Evolutionary conservation across 2,113 vertebrate species (phyloP).

Genomic region (Eulemur macaco): DNA sequence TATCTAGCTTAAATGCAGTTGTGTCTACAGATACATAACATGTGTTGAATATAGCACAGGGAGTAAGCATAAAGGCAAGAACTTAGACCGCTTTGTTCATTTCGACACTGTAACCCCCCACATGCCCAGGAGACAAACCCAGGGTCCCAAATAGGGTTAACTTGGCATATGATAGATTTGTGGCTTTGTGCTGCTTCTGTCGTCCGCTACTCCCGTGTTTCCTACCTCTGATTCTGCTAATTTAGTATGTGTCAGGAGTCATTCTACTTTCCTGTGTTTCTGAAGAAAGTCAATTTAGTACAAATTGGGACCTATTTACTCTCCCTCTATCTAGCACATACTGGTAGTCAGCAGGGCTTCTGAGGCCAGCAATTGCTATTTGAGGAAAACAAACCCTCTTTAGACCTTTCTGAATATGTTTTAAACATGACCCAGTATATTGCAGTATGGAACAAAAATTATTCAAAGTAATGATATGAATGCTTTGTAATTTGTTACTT

Average conservation of each 20-base stretch:
- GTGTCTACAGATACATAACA: background rate
- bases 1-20: background rate
- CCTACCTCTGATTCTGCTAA: slow-evolving; percentile 46
- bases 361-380: slow-evolving; percentile 52
- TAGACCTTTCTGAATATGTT: slow-evolving; percentile 50
- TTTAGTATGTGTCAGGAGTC: slow-evolving; percentile 56
- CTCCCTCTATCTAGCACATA: slow-evolving; percentile 54
- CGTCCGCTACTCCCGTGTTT: background rate
- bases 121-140: background rate
- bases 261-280: slow-evolving; percentile 59
- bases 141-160: background rate
- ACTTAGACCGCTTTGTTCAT: background rate
- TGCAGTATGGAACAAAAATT: slow-evolving; percentile 41
- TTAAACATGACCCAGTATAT: slow-evolving; percentile 52
- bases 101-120: background rate
- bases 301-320: slow-evolving; percentile 75
- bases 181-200: background rate
- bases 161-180: background rate
- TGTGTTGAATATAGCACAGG: background rate
- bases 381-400: slow-evolving; percentile 60
- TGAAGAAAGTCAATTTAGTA: slow-evolving; percentile 70
- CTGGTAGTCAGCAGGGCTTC: slow-evolving; percentile 57
- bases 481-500: background rate
- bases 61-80: background rate
- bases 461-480: background rate